phyloP scores from a whole-genome alignment of 2,888 invertebrate genomes.

The Pyrrhia umbra region DNA sequence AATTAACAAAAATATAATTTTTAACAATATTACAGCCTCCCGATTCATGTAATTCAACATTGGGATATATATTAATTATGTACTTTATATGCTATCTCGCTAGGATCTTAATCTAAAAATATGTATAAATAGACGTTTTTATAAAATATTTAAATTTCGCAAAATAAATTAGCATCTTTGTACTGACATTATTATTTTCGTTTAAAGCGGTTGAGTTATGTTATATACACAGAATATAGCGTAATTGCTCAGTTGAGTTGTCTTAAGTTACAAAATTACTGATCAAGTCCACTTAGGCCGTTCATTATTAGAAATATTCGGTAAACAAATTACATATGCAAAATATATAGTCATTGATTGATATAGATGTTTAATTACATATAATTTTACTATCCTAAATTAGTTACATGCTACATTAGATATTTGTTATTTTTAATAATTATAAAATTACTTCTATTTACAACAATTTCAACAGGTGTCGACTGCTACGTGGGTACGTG shows the following conservation, averaged over 20 bases:
- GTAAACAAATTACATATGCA: slow-evolving; percentile 53
- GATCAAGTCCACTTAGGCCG: slow-evolving; percentile 34
- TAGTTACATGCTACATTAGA: slow-evolving; percentile 63
- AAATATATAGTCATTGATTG: slow-evolving; percentile 55
- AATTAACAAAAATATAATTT: not conserved
- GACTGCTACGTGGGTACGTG: slow-evolving; percentile 29
- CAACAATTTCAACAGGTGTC: slow-evolving; percentile 59
- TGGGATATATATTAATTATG: too few relatives aligned
- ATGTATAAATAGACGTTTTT: slow-evolving; percentile 23
- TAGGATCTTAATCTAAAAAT: slow-evolving; percentile 41
- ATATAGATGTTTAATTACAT: slow-evolving; percentile 37
- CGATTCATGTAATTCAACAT: slow-evolving; percentile 2
- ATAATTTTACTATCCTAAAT: slow-evolving; percentile 63
- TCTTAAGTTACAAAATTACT: slow-evolving; percentile 55
- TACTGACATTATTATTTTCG: slow-evolving; percentile 24
- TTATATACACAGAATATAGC: slow-evolving; percentile 14
- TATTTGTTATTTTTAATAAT: slow-evolving; percentile 66
- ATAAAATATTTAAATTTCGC: slow-evolving; percentile 9
- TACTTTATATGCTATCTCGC: slow-evolving; percentile 23
- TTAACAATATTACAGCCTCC: slow-evolving; percentile 13
- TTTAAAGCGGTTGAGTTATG: slow-evolving; percentile 4
- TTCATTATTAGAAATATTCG: slow-evolving; percentile 22
- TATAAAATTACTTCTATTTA: slow-evolving; percentile 71
- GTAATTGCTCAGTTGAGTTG: slow-evolving; percentile 32
- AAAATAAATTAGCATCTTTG: slow-evolving; percentile 21